Percentiles rank a stretch among this genome's conserved stretches.
phyloP scores from a whole-genome alignment of 92 coral and sea anemone species.

The Heliopora coerulea region DNA sequence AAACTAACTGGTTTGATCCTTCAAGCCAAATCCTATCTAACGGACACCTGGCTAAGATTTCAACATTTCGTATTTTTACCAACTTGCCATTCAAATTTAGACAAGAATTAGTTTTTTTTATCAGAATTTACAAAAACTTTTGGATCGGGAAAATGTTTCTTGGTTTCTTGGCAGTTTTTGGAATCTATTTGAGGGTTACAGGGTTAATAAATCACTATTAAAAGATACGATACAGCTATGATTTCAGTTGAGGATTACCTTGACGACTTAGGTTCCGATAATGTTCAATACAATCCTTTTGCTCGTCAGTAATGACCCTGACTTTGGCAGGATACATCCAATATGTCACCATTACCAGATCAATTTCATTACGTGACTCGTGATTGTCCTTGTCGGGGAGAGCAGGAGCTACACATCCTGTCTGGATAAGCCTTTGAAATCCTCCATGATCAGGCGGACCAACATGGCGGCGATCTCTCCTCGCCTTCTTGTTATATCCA shows the following conservation, averaged over 20 bases:
- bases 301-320: slow-evolving; percentile 76
- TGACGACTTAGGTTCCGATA: slow-evolving; percentile 77
- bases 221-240: not conserved
- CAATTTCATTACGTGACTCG: slow-evolving; percentile 75
- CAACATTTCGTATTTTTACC: too few relatives aligned
- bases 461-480: slow-evolving; percentile 60
- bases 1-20: too few relatives aligned
- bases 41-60: too few relatives aligned
- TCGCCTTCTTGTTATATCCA: not conserved
- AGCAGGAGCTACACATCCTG: slow-evolving; percentile 75
- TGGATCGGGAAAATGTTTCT: too few relatives aligned
- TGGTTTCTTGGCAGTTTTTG: too few relatives aligned
- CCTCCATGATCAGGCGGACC: slow-evolving; percentile 99
- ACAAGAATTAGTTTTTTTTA: too few relatives aligned
- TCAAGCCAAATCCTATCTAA: too few relatives aligned
- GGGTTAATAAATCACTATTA: too few relatives aligned
- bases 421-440: slow-evolving; percentile 90
- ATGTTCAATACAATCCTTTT: slow-evolving; percentile 85
- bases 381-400: slow-evolving; percentile 54
- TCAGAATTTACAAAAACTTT: too few relatives aligned
- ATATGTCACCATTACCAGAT: slow-evolving; percentile 82
- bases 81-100: too few relatives aligned
- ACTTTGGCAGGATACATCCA: slow-evolving; percentile 99
- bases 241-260: slow-evolving; percentile 48
- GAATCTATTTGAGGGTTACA: too few relatives aligned